Base-by-base conservation (phyloP, 2,888 invertebrate genomes). In the Drosophila anomalata region DNA sequence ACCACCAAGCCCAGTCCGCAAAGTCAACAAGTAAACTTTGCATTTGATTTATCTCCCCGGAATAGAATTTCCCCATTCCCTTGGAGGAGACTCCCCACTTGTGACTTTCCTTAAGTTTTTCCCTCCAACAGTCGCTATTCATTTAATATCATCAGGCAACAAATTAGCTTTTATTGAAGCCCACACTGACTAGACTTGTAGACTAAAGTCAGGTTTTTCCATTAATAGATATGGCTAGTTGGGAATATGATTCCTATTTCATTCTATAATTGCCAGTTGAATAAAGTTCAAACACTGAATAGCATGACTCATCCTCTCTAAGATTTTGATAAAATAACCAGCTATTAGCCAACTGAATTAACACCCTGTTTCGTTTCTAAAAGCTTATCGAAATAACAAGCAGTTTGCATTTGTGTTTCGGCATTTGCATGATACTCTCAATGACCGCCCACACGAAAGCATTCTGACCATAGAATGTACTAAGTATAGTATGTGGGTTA, bases 21-120 rank as follows among this genome's bases (percentile, higher is more conserved):
- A 76, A 76, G 75, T 77, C 80, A 77, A 79, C 78, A 78, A 79
- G 75, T 79, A 71, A 79, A 77, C 68, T 77, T 70, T 69, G 69
- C 74, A 76, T 73, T 47, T 63, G 73, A 78, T 78, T 81, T 55
- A 65, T 76, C 56, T 65, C 55, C 51, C 44, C 55, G 44, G 50
- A 39, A 46, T 57, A 44, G 20, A 42, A 47, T 39, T 44, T 22
- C 31, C 50, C n/a, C 39, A n/a, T 17, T 39, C 31, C 24, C 9
- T 2, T 11, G 5, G 9, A 20, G 20, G 5, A 17, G 17, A 17
- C 17, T 17, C 17, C 17, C 17, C 6, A 5, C 33, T 33, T 6
- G 14, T 14, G 36, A 20, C 20, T 44, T 12, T 22, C 17, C n/a
- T 24, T 7, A 24, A n/a, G 36, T n/a, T 36, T 42, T 14, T 17